Evolutionary conservation across 2,888 invertebrate genomes (phyloP), one percentile per base, ranked within the genome.

Genomic region (Drosophila lacicola): DNA sequence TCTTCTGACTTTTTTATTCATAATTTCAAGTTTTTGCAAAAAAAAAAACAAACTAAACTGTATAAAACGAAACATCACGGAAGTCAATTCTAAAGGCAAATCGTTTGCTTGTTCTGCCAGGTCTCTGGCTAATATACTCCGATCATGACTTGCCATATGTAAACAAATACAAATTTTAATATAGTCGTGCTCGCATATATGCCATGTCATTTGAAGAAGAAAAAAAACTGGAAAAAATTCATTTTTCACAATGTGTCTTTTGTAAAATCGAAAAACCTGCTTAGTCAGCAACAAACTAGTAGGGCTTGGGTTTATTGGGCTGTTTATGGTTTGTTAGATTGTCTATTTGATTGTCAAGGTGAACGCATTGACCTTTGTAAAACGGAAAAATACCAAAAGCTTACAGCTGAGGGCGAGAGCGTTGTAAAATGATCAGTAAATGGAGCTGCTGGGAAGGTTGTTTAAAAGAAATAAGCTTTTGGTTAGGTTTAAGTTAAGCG

Each of bases 291-390:
- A 36, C 70, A 60, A 69, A 58, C 47, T 78, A 70, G 69, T 70
- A 72, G 72, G 75, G 82, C 54, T 70, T 74, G 45, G 57, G 74
- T 61, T 70, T 74, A 64, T 50, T 79, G 53, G 69, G 13, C 51
- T 36, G 49, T 49, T 57, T 64, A 46, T 45, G 54, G 42, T 33
- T 41, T 65, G 66, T 62, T 71, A 47, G 39, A 63, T 37, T 51
- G 55, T 63, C 56, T n/a, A 14, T 66, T 53, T 89, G 90, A 89
- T 71, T 82, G 90, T 64, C 90, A 89, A 89, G 83, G 90, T 80
- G 55, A 64, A 74, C 49, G 65, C 61, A 60, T 49, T 69, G 86
- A 81, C 70, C 89, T 89, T 89, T 89, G 88, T 78, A 82, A 50
- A 17, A 61, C 17, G 70, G 74, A 81, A 78, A 75, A 75, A 41